Evolutionary conservation across 2,888 invertebrate genomes (phyloP).

Genomic region (Agonopterix arenella): DNA sequence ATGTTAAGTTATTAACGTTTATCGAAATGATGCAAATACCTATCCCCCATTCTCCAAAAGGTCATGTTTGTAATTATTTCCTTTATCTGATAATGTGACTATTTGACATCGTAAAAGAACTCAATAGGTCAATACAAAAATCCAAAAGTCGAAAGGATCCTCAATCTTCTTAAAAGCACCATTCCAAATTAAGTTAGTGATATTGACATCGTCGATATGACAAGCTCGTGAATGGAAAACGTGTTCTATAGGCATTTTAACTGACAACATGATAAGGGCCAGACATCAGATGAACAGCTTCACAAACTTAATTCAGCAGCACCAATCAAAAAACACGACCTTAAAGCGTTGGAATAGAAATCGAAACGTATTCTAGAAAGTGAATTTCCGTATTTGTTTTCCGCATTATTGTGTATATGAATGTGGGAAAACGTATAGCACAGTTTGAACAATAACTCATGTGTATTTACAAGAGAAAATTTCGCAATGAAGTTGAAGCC

Average conservation of each 20-base stretch:
- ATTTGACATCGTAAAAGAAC: too few relatives aligned
- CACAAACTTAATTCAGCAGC: background rate
- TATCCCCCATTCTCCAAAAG: too few relatives aligned
- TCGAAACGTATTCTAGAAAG: background rate
- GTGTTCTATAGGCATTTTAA: conserved; percentile 5
- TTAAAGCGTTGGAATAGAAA: background rate
- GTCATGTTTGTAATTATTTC: too few relatives aligned
- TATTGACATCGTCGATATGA: conserved; percentile 8
- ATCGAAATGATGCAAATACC: too few relatives aligned
- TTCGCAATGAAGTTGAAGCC: conserved; percentile 22
- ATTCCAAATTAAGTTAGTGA: conserved; percentile 12
- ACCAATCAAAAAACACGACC: background rate
- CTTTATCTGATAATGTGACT: too few relatives aligned
- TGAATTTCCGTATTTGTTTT: conserved; percentile 10
- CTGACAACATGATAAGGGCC: conserved; percentile 19
- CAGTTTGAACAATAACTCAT: conserved; percentile 26
- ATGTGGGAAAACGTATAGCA: conserved; percentile 31
- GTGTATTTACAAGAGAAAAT: conserved; percentile 33
- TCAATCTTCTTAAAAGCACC: background rate
- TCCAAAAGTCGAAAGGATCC: too few relatives aligned
- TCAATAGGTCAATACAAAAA: too few relatives aligned
- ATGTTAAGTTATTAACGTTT: too few relatives aligned
- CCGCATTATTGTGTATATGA: conserved; percentile 26
- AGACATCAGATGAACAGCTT: conserved; percentile 14
- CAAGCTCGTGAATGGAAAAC: conserved; percentile 9